These are phyloP conservation scores for Amaurobius ferox DNA, from an alignment of 2,888 invertebrate species.

Conservation along the genomic window DNA sequence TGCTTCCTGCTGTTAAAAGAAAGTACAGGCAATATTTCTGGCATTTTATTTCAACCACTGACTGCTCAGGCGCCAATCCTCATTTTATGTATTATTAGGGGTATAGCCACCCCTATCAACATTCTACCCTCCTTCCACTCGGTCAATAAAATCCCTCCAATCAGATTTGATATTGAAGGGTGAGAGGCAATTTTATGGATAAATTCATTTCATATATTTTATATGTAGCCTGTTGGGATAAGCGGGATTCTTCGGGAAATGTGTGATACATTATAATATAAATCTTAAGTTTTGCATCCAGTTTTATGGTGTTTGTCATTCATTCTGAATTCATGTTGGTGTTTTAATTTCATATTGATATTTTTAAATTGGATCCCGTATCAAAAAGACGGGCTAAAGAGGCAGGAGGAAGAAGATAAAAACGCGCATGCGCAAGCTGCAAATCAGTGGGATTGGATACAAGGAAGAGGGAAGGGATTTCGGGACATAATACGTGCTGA, in stretches of 20 bases:
- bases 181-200: slow-evolving; percentile 29
- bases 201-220: slow-evolving; percentile 32
- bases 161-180: slow-evolving; percentile 32
- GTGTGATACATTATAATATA: too few species aligned
- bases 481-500: neutral
- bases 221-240: neutral
- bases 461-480: neutral
- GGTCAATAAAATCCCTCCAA: slow-evolving; percentile 55
- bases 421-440: neutral
- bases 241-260: too few species aligned
- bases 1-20: neutral
- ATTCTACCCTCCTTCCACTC: neutral
- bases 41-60: slow-evolving; percentile 23
- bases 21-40: neutral
- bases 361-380: too few species aligned
- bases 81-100: slow-evolving; percentile 27
- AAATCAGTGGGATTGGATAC: neutral
- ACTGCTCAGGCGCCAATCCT: neutral
- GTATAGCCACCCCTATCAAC: neutral
- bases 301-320: too few species aligned
- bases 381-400: neutral
- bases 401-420: neutral
- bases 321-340: too few species aligned
- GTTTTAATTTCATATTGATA: too few species aligned
- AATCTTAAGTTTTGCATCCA: too few species aligned